phyloP scores from a whole-genome alignment of 2,888 invertebrate species.

The Hirudinaria manillensis region DNA sequence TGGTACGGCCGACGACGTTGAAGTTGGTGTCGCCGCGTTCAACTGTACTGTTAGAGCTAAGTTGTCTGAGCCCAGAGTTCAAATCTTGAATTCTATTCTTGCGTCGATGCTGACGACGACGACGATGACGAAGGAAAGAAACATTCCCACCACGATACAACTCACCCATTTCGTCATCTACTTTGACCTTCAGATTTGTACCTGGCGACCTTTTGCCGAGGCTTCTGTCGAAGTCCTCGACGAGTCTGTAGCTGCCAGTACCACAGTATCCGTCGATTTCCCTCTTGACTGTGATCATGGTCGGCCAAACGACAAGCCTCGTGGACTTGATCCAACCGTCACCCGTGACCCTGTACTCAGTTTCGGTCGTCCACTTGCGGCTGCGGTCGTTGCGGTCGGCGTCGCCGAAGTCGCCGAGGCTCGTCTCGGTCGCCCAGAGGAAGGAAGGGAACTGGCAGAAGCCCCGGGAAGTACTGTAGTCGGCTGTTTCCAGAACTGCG shows the following conservation, averaged over 20 bases:
- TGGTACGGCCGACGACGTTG: neutral
- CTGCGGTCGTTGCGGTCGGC: neutral
- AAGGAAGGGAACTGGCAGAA: constrained; percentile 20
- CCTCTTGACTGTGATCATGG: neutral
- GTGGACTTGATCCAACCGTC: constrained; percentile 21
- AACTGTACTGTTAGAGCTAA: neutral
- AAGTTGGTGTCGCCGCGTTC: neutral
- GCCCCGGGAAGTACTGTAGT: neutral
- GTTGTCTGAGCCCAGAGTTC: too few relatives aligned
- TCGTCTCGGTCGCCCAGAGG: neutral
- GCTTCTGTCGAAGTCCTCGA: too few relatives aligned
- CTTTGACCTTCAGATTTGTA: too few relatives aligned
- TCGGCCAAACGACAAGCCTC: neutral
- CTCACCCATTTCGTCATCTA: neutral
- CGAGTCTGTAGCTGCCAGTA: too few relatives aligned
- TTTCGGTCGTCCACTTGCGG: constrained; percentile 13
- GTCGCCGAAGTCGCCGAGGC: neutral
- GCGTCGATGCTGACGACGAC: neutral
- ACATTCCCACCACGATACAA: neutral
- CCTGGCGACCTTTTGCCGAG: neutral
- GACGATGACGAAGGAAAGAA: neutral
- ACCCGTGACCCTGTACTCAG: constrained; percentile 1
- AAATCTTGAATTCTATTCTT: too few relatives aligned
- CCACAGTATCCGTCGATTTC: constrained; percentile 7
- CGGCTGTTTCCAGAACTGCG: neutral